phyloP scores from a whole-genome alignment of 1,140 invertebrate genomes.

The Riptortus pedestris region DNA sequence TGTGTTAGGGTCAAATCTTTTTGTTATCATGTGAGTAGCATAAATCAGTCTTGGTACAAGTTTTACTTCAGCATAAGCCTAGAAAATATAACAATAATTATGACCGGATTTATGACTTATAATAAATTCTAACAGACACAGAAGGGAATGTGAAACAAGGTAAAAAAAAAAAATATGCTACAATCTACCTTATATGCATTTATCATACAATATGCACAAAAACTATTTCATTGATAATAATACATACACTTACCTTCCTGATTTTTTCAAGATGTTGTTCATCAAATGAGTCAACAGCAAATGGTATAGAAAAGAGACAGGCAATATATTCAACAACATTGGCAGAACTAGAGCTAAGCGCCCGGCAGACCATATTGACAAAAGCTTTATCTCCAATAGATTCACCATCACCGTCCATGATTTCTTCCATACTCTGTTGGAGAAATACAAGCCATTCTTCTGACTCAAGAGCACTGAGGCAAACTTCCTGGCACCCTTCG shows the following conservation, averaged over 20 bases:
- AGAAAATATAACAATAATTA: constrained; percentile 27
- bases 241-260: constrained; percentile 46
- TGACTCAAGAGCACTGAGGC: constrained; percentile 23
- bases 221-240: too few relatives aligned
- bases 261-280: constrained; percentile 47
- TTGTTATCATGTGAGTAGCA: constrained; percentile 51
- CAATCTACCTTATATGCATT: too few relatives aligned
- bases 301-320: constrained; percentile 56
- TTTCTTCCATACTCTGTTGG: constrained; percentile 51
- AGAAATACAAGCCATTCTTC: constrained; percentile 40
- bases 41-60: constrained; percentile 65
- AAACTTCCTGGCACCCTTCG: constrained; percentile 1
- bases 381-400: constrained; percentile 60
- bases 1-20: constrained; percentile 26
- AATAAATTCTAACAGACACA: too few relatives aligned
- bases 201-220: too few relatives aligned
- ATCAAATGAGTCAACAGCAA: constrained; percentile 45
- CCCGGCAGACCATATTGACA: constrained; percentile 58
- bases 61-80: constrained; percentile 62
- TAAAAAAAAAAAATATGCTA: too few relatives aligned
- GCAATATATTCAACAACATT: constrained; percentile 57
- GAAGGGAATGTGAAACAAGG: too few relatives aligned
- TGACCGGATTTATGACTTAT: too few relatives aligned
- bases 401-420: constrained; percentile 61
- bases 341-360: constrained; percentile 51